A percentile compares a stretch with the other conserved stretches of the same genome.
These are phyloP conservation scores for Pedicia rivosa DNA, from an alignment of 2,888 invertebrate genomes.

Conservation along the genomic window DNA sequence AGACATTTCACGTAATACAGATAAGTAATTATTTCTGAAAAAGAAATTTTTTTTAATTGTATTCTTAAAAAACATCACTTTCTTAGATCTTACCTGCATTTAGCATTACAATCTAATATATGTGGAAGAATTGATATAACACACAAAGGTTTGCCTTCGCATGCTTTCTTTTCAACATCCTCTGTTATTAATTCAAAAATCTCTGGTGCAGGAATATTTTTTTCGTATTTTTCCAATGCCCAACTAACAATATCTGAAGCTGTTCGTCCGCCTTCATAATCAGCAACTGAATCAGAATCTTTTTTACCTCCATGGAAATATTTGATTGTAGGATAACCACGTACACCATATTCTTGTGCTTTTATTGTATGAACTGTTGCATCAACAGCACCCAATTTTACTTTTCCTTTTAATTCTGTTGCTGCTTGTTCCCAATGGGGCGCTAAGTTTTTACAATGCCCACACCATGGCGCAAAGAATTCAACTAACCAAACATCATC, in stretches of 20 bases:
- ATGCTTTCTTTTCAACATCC: conserved; percentile 50
- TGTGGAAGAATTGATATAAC: conserved; percentile 86
- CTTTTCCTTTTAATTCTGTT: conserved; percentile 86
- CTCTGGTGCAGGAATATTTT: conserved; percentile 83
- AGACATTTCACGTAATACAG: conserved; percentile 52
- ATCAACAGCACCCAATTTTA: conserved; percentile 89
- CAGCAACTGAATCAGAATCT: conserved; percentile 46
- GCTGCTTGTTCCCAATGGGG: conserved; percentile 97
- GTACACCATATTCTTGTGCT: conserved; percentile 70
- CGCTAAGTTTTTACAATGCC: conserved; percentile 90
- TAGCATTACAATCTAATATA: conserved; percentile 88
- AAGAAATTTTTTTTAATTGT: too few species aligned
- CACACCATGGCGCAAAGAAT: conserved; percentile 96
- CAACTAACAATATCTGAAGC: conserved; percentile 77
- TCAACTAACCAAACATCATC: conserved; percentile 96
- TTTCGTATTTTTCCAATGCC: conserved; percentile 73
- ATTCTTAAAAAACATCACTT: too few species aligned
- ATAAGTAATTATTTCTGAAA: conserved; percentile 76
- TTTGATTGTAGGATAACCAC: conserved; percentile 96
- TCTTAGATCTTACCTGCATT: too few species aligned
- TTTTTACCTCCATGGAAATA: conserved; percentile 68
- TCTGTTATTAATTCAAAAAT: conserved; percentile 50
- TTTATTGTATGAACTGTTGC: conserved; percentile 79
- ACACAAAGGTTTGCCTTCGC: conserved; percentile 79
- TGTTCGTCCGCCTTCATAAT: conserved; percentile 89